Evolutionary conservation across 2,113 vertebrate species (phyloP).

Genomic region (Panurus biarmicus): DNA sequence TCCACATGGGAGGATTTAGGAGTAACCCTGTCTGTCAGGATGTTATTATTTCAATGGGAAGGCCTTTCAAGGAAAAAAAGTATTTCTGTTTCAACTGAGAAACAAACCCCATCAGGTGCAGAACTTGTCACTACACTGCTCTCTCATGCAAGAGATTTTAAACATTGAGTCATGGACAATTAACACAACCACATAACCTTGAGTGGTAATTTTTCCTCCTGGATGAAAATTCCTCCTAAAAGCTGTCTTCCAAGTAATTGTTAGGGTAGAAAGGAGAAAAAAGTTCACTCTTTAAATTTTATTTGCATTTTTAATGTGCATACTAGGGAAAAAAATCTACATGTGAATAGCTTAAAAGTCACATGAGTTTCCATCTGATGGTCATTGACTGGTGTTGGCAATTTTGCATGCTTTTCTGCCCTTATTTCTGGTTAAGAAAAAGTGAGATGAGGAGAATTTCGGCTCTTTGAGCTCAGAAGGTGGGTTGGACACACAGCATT

Average conservation of each 20-base stretch:
- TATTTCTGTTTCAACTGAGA: background rate
- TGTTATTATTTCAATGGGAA: conserved; percentile 28
- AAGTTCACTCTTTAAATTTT: background rate
- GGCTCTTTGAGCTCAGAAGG: background rate
- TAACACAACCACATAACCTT: background rate
- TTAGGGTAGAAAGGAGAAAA: background rate
- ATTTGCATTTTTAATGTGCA: background rate
- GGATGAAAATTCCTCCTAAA: background rate
- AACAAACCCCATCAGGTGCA: background rate
- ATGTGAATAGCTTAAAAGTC: background rate
- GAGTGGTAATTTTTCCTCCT: background rate
- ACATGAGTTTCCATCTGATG: background rate
- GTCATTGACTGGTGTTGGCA: background rate
- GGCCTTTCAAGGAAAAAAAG: background rate
- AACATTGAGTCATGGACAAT: background rate
- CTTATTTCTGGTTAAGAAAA: background rate
- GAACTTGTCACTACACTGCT: background rate
- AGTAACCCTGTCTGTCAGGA: background rate
- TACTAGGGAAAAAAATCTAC: background rate
- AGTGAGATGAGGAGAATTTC: background rate
- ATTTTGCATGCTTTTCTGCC: background rate
- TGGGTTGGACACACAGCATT: background rate
- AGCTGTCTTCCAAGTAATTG: background rate
- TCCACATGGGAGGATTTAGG: background rate
- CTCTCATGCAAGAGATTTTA: background rate